Percentiles rank a stretch among this genome's conserved stretches.
phyloP scores from a whole-genome alignment of 1,140 invertebrate species.

The Meloidogyne floridensis region DNA sequence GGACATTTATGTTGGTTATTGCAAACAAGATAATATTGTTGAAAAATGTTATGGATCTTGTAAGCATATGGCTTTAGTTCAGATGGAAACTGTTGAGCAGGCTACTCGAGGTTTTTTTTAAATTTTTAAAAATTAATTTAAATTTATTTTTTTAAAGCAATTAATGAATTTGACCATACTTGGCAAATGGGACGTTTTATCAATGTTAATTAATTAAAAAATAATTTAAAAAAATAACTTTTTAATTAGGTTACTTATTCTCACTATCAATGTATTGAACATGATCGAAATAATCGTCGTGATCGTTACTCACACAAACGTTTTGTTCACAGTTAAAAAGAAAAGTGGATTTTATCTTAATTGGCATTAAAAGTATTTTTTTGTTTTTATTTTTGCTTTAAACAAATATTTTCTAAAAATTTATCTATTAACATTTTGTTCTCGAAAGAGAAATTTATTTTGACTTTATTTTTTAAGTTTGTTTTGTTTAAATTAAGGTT shows the following conservation, averaged over 20 bases:
- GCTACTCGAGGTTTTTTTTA: background rate
- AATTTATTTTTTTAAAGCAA: background rate
- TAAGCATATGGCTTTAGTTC: background rate
- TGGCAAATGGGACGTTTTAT: slow-evolving; percentile 6
- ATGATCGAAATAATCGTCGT: background rate
- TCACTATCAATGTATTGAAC: background rate
- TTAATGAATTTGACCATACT: background rate
- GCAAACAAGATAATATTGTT: background rate
- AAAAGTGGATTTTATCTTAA: no score
- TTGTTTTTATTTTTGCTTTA: no score
- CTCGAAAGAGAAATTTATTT: no score
- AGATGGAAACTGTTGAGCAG: background rate
- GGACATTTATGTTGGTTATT: background rate
- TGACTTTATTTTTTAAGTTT: no score
- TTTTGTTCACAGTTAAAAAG: background rate
- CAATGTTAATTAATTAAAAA: background rate
- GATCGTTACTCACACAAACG: background rate
- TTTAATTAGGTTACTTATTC: background rate
- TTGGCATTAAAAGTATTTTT: no score
- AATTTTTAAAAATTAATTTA: background rate
- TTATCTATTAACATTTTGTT: no score
- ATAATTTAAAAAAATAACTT: background rate
- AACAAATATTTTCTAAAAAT: no score
- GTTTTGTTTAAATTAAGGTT: no score
- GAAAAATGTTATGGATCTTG: background rate